Base-by-base conservation (phyloP, 2,113 vertebrate genomes). In the Psephotus haematonotus region DNA sequence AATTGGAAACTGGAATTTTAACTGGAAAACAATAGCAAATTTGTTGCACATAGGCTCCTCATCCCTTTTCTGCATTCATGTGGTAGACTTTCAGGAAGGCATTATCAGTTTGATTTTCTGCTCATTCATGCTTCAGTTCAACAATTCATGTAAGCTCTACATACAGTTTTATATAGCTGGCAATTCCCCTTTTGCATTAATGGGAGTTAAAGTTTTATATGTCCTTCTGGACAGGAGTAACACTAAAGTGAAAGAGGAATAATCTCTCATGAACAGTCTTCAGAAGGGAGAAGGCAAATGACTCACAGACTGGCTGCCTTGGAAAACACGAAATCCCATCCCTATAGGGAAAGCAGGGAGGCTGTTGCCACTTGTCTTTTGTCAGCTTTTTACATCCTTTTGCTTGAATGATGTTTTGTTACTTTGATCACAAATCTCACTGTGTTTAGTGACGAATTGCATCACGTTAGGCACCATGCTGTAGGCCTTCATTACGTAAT, bases 311-410 rank as follows among this genome's bases (percentile, higher is more conserved):
- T 2, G 7, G 6, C 44, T 65, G 25, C 43, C 31, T 57, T 77
- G 47, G 41, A 41, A 31, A 86, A 14, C 1, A 5, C 39, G 57
- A 77, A 69, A 1, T 9, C 24, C 23, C 49, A 16, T 10, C 14
- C 0, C 2, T 37, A 6, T 1, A 0, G 10, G 18, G 5, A 49
- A 43, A 74, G 25, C 0, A 4, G 23, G 28, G 17, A 79, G 33
- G 13, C 37, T 59, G 29, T 3, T 68, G 47, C 17, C 19, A 41
- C 44, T 25, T 16, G 33, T 47, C 33, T 72, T 93, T 80, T 65
- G 16, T 52, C 25, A 64, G 47, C 18, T 47, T 25, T 60, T 85
- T 60, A 11, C 13, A 47, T 8, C 6, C 29, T 63, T 84, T 70
- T 75, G 11, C 24, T 78, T 72, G 43, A 39, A 1, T 13, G 24